A percentile compares a stretch with the other conserved stretches of the same genome.
Conservation (phyloP, 2,113 vertebrate species). For the Dipodomys stephensi region DNA sequence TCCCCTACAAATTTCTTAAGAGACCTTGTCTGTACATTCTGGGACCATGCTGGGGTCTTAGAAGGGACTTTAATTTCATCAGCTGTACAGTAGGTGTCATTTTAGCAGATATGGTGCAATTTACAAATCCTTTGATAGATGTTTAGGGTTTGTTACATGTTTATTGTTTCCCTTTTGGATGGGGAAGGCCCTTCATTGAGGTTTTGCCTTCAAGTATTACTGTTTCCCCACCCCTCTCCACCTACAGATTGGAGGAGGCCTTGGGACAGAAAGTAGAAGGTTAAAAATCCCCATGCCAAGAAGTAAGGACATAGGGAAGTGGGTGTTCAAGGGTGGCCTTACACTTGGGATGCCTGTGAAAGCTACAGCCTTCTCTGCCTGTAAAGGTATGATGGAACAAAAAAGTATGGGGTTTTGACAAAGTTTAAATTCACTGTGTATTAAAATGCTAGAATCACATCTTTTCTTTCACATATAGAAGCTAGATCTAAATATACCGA, state of each 20-base stretch:
- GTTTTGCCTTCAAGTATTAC: too few species aligned
- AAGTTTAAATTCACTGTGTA: neutral
- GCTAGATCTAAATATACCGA: too few species aligned
- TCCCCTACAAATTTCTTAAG: neutral
- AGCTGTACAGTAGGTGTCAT: neutral
- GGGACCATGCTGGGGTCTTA: neutral
- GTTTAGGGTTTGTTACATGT: neutral
- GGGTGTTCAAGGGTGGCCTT: neutral
- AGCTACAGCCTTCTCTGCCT: neutral
- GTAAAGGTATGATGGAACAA: neutral
- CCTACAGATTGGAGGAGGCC: neutral
- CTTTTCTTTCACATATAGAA: too few species aligned
- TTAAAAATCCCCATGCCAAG: too few species aligned
- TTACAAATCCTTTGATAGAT: neutral
- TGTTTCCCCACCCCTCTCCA: too few species aligned
- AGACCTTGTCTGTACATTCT: neutral
- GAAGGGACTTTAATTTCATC: neutral
- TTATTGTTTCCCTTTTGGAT: neutral
- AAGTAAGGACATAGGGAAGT: neutral
- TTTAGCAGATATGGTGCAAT: neutral
- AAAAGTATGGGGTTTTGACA: neutral
- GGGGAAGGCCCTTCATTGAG: neutral
- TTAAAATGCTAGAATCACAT: neutral
- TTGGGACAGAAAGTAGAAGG: neutral
- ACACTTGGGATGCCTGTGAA: neutral